Evolutionary conservation across 2,888 invertebrate species (phyloP).

Genomic region (Chaetogeoica ovagalla): DNA sequence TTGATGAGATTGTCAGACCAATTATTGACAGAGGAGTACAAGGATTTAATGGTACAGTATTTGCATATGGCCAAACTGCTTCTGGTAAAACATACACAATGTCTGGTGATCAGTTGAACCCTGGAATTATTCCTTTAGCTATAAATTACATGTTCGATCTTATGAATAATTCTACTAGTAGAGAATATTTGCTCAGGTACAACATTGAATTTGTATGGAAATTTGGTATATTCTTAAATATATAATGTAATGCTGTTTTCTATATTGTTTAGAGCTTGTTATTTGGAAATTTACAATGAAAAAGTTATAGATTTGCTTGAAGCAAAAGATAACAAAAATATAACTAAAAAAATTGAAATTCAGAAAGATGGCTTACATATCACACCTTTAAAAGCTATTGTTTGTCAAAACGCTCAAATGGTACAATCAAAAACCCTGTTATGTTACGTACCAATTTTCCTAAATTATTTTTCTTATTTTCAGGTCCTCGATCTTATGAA

Average conservation of each 20-base stretch:
- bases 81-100: conserved; percentile 87
- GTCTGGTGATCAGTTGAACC: conserved; percentile 71
- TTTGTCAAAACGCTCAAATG: conserved; percentile 68
- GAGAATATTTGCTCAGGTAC: conserved; percentile 75
- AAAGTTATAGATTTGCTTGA: conserved; percentile 76
- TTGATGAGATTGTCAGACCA: conserved; percentile 70
- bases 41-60: conserved; percentile 84
- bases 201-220: conserved; percentile 21
- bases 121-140: conserved; percentile 76
- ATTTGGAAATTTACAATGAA: conserved; percentile 88
- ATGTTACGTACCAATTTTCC: background rate
- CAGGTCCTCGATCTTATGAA: conserved; percentile 57
- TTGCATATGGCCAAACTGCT: conserved; percentile 90
- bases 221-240: conserved; percentile 52
- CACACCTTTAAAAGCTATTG: conserved; percentile 66
- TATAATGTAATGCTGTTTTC: background rate
- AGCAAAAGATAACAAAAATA: conserved; percentile 66
- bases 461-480: conserved; percentile 39
- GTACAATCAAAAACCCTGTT: conserved; percentile 59
- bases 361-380: conserved; percentile 63
- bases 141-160: conserved; percentile 72
- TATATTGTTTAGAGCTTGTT: conserved; percentile 68
- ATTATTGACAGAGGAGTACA: conserved; percentile 72
- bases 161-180: conserved; percentile 66
- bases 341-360: conserved; percentile 60